Evolutionary conservation across 2,888 invertebrate genomes (phyloP), one percentile per base, ranked within the genome.

Genomic region (Mythimna pallens): DNA sequence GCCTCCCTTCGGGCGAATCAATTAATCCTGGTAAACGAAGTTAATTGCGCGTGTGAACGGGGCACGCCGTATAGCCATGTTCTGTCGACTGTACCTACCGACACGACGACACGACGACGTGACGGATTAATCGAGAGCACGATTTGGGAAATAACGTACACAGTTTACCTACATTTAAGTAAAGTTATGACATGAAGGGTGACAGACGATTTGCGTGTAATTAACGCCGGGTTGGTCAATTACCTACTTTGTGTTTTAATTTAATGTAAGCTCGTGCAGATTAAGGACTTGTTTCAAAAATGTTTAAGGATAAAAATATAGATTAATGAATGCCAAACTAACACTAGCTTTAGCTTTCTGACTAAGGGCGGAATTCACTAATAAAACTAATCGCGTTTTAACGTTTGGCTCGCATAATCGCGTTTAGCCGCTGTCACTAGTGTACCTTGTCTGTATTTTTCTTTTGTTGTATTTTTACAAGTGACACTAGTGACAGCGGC

Each of bases 1-100:
- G 76, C 80, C 85, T 87, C 85, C 87, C 89, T 88, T 82, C 82
- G 80, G 86, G 80, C 84, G 82, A 89, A 92, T 90, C 93, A 93
- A 93, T 93, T 93, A 92, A 91, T 91, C 83, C 84, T 83, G 90
- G 88, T 88, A 88, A 92, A 93, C 88, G 90, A 87, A 90, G 87
- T 87, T 91, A 93, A 93, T 93, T 92, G 89, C 85, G 85, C 88
- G 89, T 89, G 88, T 77, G 78, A 76, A 81, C 80, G 77, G 67
- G 75, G 70, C 77, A 77, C 77, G 78, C 74, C 80, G 76, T 55
- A 40, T 63, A 50, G 58, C 17, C 73, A 76, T 80, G 84, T 73
- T 78, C 76, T 59, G 36, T 50, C 52, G 72, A 75, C 81, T 81
- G 62, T 80, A 82, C 80, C 47, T 7, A 47, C 47, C 47, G 3